Base-by-base conservation (phyloP, 1,140 invertebrate species). In the Mycetomoellerius zeteki region DNA sequence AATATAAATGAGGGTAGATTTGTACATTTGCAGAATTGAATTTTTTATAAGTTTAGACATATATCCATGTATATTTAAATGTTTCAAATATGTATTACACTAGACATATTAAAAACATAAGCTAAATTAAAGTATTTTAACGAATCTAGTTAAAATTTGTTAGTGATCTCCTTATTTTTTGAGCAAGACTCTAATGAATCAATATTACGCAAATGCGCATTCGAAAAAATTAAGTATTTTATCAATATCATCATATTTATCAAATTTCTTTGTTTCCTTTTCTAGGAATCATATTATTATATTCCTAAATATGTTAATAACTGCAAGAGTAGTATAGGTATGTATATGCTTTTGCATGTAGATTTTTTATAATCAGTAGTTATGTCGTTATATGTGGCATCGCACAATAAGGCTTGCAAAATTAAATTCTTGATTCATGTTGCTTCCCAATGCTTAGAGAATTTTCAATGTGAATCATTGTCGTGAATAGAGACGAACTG, bases 401-500 rank as follows among this genome's bases (percentile, higher is more conserved):
- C 37, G 10, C 10, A 14, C 19, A 24, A 58, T 30, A 60, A 21
- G 12, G 8, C 30, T 33, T 84, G 67, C 52, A 82, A 58, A 82
- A 73, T 82, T 47, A 58, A 47, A 0, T 60, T 73, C 6, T 71
- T 37, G n/a, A 69, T 21, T 30, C 3, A 54, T 7, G 14, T 19
- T 24, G 8, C 30, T 80, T 58, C n/a, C 24, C 43, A 69, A 65
- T 56, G 52, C n/a, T 27, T 69, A 27, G 14, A 84, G 37, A 73
- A 60, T 60, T 73, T 72, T 73, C 56, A 47, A 60, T 21, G 69
- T 37, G n/a, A 75, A 75, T 84, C 69, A 60, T 47, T 60, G 37
- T 10, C 43, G 56, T 75, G 80, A 84, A 75, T 84, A 84, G 80
- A 84, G 69, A 84, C 69, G 37, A 84, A 84, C 80, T 75, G 37